Conservation (phyloP, 2,797 vertebrate species). For the Leptodactylus fallax region DNA sequence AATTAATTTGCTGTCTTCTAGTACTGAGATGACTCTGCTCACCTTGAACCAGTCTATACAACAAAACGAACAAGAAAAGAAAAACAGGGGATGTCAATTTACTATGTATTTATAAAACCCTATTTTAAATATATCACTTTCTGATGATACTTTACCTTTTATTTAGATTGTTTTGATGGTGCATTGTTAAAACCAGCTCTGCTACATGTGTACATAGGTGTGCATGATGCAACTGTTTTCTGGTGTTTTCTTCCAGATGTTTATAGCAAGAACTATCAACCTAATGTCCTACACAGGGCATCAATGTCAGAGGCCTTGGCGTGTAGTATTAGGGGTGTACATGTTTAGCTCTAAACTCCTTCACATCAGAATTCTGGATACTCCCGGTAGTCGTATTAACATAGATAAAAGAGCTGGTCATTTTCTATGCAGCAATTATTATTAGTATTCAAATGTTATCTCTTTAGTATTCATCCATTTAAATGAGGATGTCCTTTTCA, state of each 20-base stretch:
- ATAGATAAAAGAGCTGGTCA: conserved; percentile 1
- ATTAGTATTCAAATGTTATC: conserved; percentile 29
- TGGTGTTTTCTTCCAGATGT: too few relatives aligned
- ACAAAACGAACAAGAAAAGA: neutral
- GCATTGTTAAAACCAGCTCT: neutral
- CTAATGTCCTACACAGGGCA: neutral
- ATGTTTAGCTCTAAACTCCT: neutral
- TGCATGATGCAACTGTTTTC: neutral
- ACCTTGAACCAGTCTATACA: neutral
- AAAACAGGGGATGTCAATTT: neutral
- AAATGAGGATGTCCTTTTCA: conserved; percentile 37
- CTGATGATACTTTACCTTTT: neutral
- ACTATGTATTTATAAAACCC: neutral
- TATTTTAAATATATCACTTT: neutral
- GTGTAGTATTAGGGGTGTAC: neutral
- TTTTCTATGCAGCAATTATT: conserved; percentile 49
- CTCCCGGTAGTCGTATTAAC: neutral
- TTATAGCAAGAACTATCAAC: neutral
- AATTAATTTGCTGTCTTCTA: neutral
- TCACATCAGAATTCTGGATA: neutral
- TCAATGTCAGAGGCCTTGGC: neutral
- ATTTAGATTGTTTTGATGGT: neutral
- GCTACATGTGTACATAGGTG: neutral
- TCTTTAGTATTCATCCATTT: conserved; percentile 42
- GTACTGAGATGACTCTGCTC: neutral